A percentile compares a stretch with the other conserved stretches of the same genome.
Conservation (phyloP, 2,888 invertebrate genomes). For the Rhingia campestris region DNA sequence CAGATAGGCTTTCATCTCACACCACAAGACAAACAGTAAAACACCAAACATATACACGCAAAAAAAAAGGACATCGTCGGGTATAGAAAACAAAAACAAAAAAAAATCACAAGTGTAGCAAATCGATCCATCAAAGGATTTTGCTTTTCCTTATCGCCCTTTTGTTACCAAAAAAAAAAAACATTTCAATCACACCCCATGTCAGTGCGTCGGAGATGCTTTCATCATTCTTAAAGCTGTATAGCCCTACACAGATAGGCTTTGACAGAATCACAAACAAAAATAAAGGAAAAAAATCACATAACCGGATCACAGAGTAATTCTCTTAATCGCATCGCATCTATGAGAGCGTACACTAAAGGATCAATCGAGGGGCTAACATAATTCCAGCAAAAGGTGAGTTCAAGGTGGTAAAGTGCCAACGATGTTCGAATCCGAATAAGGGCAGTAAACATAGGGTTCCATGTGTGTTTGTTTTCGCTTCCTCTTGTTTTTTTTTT, state of each 20-base stretch:
- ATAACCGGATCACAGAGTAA: constrained; percentile 64
- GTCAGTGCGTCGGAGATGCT: constrained; percentile 9
- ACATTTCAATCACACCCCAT: constrained; percentile 4
- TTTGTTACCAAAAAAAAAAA: constrained; percentile 2
- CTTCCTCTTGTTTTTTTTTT: neutral
- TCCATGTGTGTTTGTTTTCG: constrained; percentile 1
- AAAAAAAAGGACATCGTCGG: constrained; percentile 18
- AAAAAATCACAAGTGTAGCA: constrained; percentile 56
- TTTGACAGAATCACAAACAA: constrained; percentile 37
- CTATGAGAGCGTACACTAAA: constrained; percentile 51
- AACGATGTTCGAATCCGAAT: constrained; percentile 41
- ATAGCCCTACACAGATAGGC: neutral
- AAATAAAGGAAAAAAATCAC: constrained; percentile 52
- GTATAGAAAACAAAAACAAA: constrained; percentile 52
- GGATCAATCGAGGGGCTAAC: constrained; percentile 33
- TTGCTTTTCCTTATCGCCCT: constrained; percentile 11
- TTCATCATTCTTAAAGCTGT: constrained; percentile 28
- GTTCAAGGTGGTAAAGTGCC: constrained; percentile 52
- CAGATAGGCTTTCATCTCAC: neutral
- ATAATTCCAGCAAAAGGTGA: constrained; percentile 31
- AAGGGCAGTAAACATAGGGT: constrained; percentile 30
- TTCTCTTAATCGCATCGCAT: constrained; percentile 64
- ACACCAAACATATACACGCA: neutral
- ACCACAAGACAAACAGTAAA: neutral
- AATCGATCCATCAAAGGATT: constrained; percentile 64